Conservation (phyloP, 2,888 invertebrate species). For the Xanthorhoe designata region DNA sequence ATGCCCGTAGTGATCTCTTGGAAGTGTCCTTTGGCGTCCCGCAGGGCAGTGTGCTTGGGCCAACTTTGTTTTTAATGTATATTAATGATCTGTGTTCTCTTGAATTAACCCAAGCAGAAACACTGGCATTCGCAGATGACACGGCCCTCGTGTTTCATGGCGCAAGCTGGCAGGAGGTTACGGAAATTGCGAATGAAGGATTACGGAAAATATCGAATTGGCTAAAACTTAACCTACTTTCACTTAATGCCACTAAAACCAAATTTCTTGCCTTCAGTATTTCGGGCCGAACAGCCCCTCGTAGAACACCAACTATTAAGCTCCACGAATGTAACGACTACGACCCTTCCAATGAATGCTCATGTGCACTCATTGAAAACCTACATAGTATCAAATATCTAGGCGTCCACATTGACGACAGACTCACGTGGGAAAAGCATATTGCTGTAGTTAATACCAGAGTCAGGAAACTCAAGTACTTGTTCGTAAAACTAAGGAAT, state of each 20-base stretch:
- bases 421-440: neutral
- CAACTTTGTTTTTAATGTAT: slow-evolving; percentile 20
- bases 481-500: neutral
- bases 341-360: neutral
- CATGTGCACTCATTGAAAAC: neutral
- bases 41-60: slow-evolving; percentile 21
- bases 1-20: neutral
- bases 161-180: neutral
- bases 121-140: slow-evolving; percentile 3
- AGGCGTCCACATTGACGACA: neutral
- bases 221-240: neutral
- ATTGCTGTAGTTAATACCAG: neutral
- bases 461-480: neutral
- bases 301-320: neutral
- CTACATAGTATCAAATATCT: neutral
- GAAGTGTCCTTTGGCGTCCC: slow-evolving; percentile 2
- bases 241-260: neutral
- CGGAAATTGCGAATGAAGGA: neutral
- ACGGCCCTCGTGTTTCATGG: neutral
- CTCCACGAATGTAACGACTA: neutral
- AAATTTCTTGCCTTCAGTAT: neutral
- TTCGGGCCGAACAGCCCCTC: neutral
- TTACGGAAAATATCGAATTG: neutral
- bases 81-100: slow-evolving; percentile 9
- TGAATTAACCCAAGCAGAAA: neutral